These are phyloP conservation scores for Tarsius wallacei DNA, from an alignment of 2,797 vertebrate genomes.

Conservation along the genomic window DNA sequence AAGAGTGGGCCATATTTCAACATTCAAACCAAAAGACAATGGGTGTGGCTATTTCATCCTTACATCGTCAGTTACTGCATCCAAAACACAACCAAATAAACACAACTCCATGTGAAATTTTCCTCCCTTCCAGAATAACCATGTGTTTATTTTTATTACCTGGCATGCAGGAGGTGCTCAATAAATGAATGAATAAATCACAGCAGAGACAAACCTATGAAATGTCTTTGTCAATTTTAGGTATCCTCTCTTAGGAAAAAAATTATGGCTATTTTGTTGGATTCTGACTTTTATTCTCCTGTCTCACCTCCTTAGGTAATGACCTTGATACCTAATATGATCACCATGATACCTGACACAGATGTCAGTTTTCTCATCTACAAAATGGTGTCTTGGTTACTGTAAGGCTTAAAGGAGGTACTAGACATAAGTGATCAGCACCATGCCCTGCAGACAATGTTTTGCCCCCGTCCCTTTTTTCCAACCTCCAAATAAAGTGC, in stretches of 20 bases:
- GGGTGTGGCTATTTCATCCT: constrained; percentile 60
- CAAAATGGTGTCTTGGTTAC: not conserved
- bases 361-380: not conserved
- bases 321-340: too few species aligned
- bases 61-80: constrained; percentile 63
- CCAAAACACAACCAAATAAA: constrained; percentile 71
- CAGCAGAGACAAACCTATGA: not conserved
- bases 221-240: constrained; percentile 1
- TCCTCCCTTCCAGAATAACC: constrained; percentile 39
- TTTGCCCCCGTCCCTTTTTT: not conserved
- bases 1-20: constrained; percentile 69
- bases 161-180: not conserved
- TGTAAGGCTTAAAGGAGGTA: not conserved
- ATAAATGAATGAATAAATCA: constrained; percentile 33
- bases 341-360: not conserved
- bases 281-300: constrained; percentile 52
- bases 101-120: not conserved
- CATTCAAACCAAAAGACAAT: constrained; percentile 78
- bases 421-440: not conserved
- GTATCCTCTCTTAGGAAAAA: not conserved
- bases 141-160: constrained; percentile 26
- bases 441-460: not conserved
- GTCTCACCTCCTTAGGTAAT: not conserved
- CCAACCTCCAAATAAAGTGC: not conserved
- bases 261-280: constrained; percentile 1